Evolutionary conservation across 2,888 invertebrate species (phyloP).

Genomic region (Eurois occulta): DNA sequence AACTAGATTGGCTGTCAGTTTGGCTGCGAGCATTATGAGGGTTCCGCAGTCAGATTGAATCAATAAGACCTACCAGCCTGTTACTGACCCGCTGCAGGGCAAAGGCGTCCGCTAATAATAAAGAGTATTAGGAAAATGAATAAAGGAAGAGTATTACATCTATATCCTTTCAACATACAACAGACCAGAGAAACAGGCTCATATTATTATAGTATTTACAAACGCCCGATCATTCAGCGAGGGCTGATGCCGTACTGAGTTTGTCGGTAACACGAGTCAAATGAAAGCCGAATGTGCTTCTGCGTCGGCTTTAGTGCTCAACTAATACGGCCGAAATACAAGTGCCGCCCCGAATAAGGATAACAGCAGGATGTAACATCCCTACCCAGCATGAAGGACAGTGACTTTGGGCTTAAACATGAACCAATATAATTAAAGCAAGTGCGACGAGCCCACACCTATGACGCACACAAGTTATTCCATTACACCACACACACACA

Average conservation of each 20-base stretch:
- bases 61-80: neutral
- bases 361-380: neutral
- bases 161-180: neutral
- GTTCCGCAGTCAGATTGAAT: neutral
- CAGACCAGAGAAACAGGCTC: too few relatives aligned
- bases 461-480: neutral
- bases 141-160: too few relatives aligned
- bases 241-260: neutral
- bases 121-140: too few relatives aligned
- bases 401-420: neutral
- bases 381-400: neutral
- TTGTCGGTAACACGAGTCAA: neutral
- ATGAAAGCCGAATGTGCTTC: neutral
- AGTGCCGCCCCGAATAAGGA: neutral
- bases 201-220: too few relatives aligned
- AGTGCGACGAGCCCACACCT: neutral
- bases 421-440: neutral
- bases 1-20: constrained; percentile 14
- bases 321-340: neutral
- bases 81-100: neutral
- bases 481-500: neutral
- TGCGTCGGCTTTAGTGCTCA: neutral
- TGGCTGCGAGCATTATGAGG: neutral
- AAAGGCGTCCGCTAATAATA: too few relatives aligned
- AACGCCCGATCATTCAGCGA: neutral